Conservation (phyloP, 2,113 vertebrate species). For the Erythrolamprus reginae region DNA sequence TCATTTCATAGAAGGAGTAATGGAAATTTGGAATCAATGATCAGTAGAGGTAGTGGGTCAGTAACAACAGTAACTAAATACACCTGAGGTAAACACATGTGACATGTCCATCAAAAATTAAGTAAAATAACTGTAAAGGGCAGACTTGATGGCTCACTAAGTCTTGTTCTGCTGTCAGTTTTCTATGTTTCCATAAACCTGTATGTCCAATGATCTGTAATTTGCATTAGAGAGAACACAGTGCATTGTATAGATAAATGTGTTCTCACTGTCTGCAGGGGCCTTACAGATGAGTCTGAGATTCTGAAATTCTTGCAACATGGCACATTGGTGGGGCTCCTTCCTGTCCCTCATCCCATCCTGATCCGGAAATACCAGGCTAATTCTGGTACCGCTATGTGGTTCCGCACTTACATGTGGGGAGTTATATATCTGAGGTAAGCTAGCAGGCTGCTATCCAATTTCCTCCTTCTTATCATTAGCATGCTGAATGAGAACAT, state of each 20-base stretch:
- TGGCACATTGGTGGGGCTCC: constrained; percentile 91
- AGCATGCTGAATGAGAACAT: neutral
- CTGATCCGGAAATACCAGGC: constrained; percentile 99
- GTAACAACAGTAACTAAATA: neutral
- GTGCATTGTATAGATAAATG: neutral
- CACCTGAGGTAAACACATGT: neutral
- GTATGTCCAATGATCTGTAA: neutral
- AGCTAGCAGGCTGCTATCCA: constrained; percentile 11
- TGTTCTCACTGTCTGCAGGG: constrained; percentile 63
- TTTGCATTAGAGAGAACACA: neutral
- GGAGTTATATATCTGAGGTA: constrained; percentile 97
- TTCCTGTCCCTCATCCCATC: constrained; percentile 96
- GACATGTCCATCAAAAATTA: neutral
- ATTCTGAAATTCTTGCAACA: constrained; percentile 97
- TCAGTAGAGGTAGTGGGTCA: too few species aligned
- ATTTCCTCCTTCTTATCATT: neutral
- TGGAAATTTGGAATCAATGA: too few species aligned
- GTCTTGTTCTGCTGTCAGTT: neutral
- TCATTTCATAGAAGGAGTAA: too few species aligned
- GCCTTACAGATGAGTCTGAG: constrained; percentile 94
- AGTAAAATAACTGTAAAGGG: neutral
- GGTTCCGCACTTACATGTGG: constrained; percentile 99
- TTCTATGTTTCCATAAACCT: neutral
- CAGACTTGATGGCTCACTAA: neutral
- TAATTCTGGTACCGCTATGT: constrained; percentile 94